Conservation (phyloP, 2,797 vertebrate species). For the Liasis olivaceus region DNA sequence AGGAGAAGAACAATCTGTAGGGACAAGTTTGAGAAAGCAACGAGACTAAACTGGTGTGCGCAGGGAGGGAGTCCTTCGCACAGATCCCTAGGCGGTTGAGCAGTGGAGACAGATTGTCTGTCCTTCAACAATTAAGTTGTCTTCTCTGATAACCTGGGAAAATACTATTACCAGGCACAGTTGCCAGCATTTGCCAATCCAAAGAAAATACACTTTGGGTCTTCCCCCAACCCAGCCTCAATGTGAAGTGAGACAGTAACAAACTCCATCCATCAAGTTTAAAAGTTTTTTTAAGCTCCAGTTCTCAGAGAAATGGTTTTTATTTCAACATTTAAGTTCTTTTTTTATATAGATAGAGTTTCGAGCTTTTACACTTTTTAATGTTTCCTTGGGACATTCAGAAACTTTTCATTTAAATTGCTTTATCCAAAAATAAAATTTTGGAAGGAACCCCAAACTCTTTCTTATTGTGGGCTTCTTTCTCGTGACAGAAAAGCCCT, state of each 20-base stretch:
- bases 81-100: conserved; percentile 21
- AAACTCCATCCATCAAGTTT: conserved; percentile 11
- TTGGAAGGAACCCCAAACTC: not conserved
- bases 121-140: conserved; percentile 40
- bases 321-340: not conserved
- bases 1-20: not conserved
- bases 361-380: not conserved
- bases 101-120: conserved; percentile 38
- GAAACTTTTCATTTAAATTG: not conserved
- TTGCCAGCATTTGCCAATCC: conserved; percentile 26
- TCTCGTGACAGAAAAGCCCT: not conserved
- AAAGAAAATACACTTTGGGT: not conserved
- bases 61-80: not conserved
- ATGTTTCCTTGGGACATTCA: not conserved
- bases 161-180: conserved; percentile 29
- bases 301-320: not conserved
- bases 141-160: conserved; percentile 43
- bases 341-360: not conserved
- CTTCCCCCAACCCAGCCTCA: not conserved
- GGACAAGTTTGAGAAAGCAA: not conserved
- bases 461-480: not conserved
- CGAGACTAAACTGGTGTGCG: not conserved
- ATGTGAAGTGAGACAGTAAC: not conserved
- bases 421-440: not conserved
- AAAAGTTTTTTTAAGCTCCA: not conserved